Base-by-base conservation (phyloP, 2,797 vertebrate genomes). In the Danio choprae region DNA sequence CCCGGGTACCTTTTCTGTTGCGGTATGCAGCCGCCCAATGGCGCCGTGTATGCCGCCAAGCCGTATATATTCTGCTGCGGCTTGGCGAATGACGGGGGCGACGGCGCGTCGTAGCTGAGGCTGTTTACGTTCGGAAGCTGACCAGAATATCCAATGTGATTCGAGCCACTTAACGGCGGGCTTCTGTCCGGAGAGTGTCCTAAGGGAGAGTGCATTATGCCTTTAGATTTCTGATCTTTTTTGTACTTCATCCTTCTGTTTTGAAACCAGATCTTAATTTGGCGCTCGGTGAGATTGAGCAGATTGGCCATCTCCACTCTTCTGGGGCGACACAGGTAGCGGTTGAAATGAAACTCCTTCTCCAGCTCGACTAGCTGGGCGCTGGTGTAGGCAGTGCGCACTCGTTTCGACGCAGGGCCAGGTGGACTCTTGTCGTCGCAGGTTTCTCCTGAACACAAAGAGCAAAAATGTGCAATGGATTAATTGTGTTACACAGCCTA, bases 201-300 rank as follows among this genome's bases (percentile, higher is more conserved):
- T 38, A 96, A 92, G 5, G 98, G 98, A 63, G 97, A 98, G 91
- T 99, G 98, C 89, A 98, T 95, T 83, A 99, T 96, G 88, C 98
- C 98, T 92, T 99, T 99, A 83, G 97, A 94, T 93, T 99, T 99
- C 94, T 99, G 98, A 91, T 98, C 98, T 93, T 99, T 99, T 92
- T 99, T 99, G 93, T 99, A 99, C 90, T 99, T 99, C 98, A 99
- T 99, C 90, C 98, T 94, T 84, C 97, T 90, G 92, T 99, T 99
- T 90, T 99, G 98, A 93, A 99, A 99, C 98, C 98, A 99, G 92
- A 99, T 99, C 94, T 99, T 99, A 88, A 99, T 99, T 92, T 99
- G 98, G 58, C 98, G 95, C 91, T 99, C 98, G 20, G 97, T 99
- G 87, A 99, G 96, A 89, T 98, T 99, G 81, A 99, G 94, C 81